Conservation (phyloP, 1,140 invertebrate genomes). For the Arion vulgaris region DNA sequence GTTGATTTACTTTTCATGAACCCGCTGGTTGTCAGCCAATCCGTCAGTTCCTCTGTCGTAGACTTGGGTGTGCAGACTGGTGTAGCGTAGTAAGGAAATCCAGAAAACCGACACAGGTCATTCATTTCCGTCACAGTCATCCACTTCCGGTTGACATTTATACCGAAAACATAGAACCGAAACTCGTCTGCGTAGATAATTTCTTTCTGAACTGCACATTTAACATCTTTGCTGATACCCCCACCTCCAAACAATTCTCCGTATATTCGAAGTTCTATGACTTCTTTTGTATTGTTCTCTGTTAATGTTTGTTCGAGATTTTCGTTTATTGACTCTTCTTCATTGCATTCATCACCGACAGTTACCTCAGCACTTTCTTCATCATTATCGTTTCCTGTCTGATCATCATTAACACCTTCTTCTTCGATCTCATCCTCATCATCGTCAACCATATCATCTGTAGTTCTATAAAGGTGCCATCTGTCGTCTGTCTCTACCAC, state of each 20-base stretch:
- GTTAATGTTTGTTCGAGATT: neutral
- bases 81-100: conserved; percentile 18
- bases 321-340: neutral
- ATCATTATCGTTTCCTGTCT: neutral
- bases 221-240: neutral
- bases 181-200: conserved; percentile 22
- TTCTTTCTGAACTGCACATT: conserved; percentile 23
- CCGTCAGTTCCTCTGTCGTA: neutral
- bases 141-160: conserved; percentile 16
- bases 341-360: neutral
- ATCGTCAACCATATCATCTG: neutral
- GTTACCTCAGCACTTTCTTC: neutral
- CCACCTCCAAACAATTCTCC: conserved; percentile 28
- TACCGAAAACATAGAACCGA: conserved; percentile 22
- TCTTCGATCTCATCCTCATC: conserved; percentile 1
- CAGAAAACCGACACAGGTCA: conserved; percentile 5
- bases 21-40: neutral
- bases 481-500: neutral
- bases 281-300: neutral
- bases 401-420: neutral
- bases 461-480: conserved; percentile 1
- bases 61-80: conserved; percentile 6
- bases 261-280: conserved; percentile 21
- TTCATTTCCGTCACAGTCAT: conserved; percentile 15
- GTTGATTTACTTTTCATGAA: conserved; percentile 25